Percentiles rank a stretch among this genome's conserved stretches.
Evolutionary conservation across 2,797 vertebrate species (phyloP).

Genomic region (Mallotus villosus): DNA sequence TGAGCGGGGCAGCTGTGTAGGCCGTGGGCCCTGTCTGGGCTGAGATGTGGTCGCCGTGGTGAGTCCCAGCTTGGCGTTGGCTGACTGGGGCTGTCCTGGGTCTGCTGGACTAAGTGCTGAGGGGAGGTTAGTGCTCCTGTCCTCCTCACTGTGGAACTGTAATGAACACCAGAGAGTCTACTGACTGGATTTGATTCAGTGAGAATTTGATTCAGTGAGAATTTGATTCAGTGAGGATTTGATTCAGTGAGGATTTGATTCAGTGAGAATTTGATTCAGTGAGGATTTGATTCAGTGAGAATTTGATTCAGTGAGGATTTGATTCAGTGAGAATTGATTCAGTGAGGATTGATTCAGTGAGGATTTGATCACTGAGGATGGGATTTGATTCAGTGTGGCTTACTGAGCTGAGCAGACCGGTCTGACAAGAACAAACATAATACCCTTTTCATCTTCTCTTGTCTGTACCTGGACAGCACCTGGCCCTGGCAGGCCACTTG

Average conservation of each 20-base stretch:
- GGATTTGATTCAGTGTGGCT: background rate
- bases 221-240: no score
- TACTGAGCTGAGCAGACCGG: background rate
- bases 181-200: no score
- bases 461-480: background rate
- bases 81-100: no score
- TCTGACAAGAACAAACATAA: background rate
- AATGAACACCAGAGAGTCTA: background rate
- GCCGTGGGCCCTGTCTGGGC: background rate
- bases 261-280: no score
- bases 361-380: background rate
- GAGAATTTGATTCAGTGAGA: no score
- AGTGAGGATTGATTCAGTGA: background rate
- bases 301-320: no score
- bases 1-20: background rate
- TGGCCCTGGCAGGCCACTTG: constrained; percentile 41
- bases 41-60: background rate
- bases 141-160: background rate
- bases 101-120: background rate
- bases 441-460: background rate
- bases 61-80: background rate
- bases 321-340: no score
- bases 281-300: no score
- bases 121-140: background rate
- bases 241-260: no score